A percentile compares a stretch with the other conserved stretches of the same genome.
Conservation (phyloP, 2,113 vertebrate genomes). For the Proteles cristata region DNA sequence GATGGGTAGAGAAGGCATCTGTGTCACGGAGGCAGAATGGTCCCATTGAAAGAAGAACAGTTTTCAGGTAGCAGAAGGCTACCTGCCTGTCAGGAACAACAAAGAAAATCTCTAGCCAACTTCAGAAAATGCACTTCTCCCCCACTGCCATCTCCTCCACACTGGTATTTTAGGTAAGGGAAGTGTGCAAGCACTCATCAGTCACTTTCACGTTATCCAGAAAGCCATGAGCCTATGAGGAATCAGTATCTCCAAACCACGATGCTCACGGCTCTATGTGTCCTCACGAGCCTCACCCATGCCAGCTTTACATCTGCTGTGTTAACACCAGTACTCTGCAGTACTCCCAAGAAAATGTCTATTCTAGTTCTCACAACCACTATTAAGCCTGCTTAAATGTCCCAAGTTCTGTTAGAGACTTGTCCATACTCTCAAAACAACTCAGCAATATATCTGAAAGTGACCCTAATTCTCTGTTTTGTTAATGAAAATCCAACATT, state of each 20-base stretch:
- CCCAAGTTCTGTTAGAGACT: background rate
- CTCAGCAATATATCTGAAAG: background rate
- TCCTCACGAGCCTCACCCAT: background rate
- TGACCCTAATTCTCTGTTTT: constrained; percentile 30
- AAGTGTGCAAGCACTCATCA: background rate
- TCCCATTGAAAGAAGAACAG: background rate
- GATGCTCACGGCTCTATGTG: background rate
- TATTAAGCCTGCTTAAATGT: background rate
- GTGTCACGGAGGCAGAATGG: background rate
- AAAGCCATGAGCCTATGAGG: background rate
- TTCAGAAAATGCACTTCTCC: background rate
- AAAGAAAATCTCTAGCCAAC: background rate
- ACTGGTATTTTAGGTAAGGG: background rate
- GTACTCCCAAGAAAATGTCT: background rate
- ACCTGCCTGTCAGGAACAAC: background rate
- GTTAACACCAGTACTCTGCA: background rate
- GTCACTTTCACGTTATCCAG: background rate
- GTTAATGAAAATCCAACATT: background rate
- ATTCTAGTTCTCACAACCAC: background rate
- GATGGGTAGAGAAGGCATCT: background rate
- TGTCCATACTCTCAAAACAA: constrained; percentile 1
- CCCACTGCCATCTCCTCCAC: background rate
- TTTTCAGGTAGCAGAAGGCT: background rate
- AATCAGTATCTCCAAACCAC: background rate
- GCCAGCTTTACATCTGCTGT: background rate